These are phyloP conservation scores for Coptodon rendalli DNA, from an alignment of 2,113 vertebrate species.

Conservation along the genomic window DNA sequence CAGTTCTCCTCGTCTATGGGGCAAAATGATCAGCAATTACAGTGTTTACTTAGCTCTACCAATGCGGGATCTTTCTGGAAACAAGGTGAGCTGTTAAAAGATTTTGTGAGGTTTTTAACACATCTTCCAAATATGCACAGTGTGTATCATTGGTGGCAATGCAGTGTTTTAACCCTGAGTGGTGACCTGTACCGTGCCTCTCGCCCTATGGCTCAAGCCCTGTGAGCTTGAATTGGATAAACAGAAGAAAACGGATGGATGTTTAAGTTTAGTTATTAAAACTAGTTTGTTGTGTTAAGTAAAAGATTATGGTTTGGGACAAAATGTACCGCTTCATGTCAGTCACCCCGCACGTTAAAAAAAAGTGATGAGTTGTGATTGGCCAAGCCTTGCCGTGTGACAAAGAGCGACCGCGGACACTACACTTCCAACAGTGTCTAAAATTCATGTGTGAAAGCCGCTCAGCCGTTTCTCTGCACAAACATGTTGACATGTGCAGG, in stretches of 20 bases:
- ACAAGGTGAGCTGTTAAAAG: neutral
- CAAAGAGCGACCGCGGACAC: neutral
- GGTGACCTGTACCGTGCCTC: neutral
- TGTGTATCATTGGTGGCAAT: neutral
- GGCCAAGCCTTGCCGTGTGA: neutral
- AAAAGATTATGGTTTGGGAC: neutral
- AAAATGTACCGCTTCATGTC: neutral
- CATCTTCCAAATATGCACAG: neutral
- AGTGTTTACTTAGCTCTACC: neutral
- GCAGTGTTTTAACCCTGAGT: neutral
- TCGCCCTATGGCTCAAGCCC: neutral
- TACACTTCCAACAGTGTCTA: neutral
- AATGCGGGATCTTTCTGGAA: neutral
- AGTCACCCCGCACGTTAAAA: neutral
- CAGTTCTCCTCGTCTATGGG: neutral
- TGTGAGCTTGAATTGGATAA: neutral
- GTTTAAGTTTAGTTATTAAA: neutral
- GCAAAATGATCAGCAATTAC: neutral
- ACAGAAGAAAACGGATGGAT: neutral
- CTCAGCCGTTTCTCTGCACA: neutral
- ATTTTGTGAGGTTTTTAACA: neutral
- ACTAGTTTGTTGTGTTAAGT: neutral
- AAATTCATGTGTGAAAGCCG: neutral
- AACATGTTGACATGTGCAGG: conserved; percentile 13
- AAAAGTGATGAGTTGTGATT: neutral